These are phyloP conservation scores for Trachurus trachurus DNA, from an alignment of 2,797 vertebrate species.

Conservation along the genomic window DNA sequence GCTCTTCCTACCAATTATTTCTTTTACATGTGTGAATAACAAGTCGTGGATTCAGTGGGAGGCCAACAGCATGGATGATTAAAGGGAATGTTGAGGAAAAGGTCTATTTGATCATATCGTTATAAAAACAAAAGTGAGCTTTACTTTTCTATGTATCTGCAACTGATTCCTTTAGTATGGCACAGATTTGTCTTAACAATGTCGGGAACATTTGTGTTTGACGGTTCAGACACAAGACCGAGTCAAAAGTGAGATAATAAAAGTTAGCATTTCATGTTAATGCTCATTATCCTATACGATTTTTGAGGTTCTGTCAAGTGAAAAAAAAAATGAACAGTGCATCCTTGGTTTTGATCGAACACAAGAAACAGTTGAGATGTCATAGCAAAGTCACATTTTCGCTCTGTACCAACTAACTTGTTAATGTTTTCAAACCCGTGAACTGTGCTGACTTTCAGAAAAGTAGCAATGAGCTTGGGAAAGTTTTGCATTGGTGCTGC, in stretches of 20 bases:
- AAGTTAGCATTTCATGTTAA: background rate
- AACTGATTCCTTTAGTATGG: background rate
- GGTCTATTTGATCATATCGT: slow-evolving; percentile 71
- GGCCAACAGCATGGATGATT: slow-evolving; percentile 67
- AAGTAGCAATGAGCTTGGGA: background rate
- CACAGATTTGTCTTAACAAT: slow-evolving; percentile 12
- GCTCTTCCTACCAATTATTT: slow-evolving; percentile 78
- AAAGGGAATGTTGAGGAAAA: slow-evolving; percentile 67
- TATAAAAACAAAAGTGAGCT: slow-evolving; percentile 29
- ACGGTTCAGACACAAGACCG: background rate
- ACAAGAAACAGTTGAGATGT: background rate
- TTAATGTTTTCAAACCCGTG: background rate
- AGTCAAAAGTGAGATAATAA: background rate
- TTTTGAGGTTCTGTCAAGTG: background rate
- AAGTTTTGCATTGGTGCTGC: background rate
- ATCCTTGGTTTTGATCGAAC: background rate
- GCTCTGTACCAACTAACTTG: background rate
- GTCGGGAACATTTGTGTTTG: slow-evolving; percentile 4
- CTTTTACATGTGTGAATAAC: slow-evolving; percentile 77
- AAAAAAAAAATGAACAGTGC: background rate
- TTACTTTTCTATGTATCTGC: slow-evolving; percentile 22
- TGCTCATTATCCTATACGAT: background rate
- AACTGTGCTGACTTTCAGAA: background rate
- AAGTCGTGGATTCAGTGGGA: slow-evolving; percentile 74
- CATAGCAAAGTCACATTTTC: background rate